Base-by-base conservation (phyloP, 2,888 invertebrate species). In the Phlogophora meticulosa region DNA sequence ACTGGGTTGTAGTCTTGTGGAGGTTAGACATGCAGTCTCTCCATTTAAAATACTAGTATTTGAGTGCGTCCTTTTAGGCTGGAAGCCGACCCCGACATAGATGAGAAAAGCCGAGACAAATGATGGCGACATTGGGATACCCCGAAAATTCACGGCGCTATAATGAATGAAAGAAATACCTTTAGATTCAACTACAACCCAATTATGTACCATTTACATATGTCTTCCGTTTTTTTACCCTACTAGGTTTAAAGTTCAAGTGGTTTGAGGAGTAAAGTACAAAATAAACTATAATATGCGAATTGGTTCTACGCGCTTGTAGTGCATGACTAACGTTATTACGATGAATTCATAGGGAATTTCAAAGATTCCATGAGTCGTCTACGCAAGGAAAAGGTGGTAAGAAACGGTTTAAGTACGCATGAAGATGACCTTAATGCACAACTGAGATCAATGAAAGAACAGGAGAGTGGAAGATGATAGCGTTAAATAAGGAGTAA, bases 181-280 rank as follows among this genome's bases (percentile, higher is more conserved):
- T 62, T 70, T 38, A 55, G 4, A 4, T 43, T 13, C 42, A 42
- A 53, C 9, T 17, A 53, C 22, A 69, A 42, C 49, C 62, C 55
- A 56, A 62, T 71, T 13, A 43, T 34, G 7, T 56, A 52, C n/a
- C n/a, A n/a, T 28, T 13, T 59, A 24, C 7, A 22, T 9, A 20
- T 28, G 17, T 38, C 7, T 7, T 48, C 13, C 4, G 7, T 71
- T 70, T 55, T 58, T 61, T 55, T 40, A 20, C 20, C 24, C 9
- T 24, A 43, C n/a, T 11, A 34, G 1, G 70, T 24, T 20, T 71
- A 24, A 51, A 62, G 55, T 70, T 3, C 34, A 56, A 45, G 15
- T 17, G 2, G 10, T 36, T 36, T 20, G 10, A 17, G n/a, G 42
- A 15, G 7, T 34, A 36, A 69, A 69, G 69, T 46, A 42, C 46